A percentile compares a stretch with the other conserved stretches of the same genome.
Conservation (phyloP, 1,140 invertebrate species). For the Aphelenchoides fujianensis region DNA sequence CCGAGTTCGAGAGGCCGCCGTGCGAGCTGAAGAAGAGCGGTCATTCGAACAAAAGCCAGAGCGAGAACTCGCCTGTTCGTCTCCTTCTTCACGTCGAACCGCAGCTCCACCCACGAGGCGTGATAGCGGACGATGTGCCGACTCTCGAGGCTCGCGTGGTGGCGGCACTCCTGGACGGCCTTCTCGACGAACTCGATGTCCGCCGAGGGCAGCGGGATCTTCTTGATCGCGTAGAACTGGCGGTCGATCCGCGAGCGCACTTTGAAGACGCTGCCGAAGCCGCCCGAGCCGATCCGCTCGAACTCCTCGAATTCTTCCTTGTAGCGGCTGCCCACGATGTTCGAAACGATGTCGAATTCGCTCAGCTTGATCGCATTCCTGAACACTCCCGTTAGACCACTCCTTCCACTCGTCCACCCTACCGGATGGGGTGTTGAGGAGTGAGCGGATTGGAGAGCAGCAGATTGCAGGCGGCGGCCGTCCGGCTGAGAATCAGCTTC, state of each 20-base stretch:
- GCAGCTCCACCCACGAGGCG: neutral
- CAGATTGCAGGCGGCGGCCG: neutral
- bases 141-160: conserved; percentile 1
- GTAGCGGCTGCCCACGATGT: neutral
- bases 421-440: neutral
- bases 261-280: neutral
- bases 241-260: neutral
- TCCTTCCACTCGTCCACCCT: too few relatives aligned
- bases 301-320: neutral
- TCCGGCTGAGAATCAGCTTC: neutral
- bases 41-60: neutral
- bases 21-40: neutral
- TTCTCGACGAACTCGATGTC: neutral
- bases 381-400: too few relatives aligned
- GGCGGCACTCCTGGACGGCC: neutral
- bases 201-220: neutral
- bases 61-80: neutral
- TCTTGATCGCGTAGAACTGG: conserved; percentile 10
- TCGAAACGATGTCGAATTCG: too few relatives aligned
- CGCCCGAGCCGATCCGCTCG: neutral
- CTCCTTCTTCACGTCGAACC: neutral
- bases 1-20: neutral
- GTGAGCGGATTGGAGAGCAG: neutral
- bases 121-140: conserved; percentile 9
- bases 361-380: too few relatives aligned